Percentiles rank a stretch among this genome's conserved stretches.
These are phyloP conservation scores for Pinctada fucata DNA, from an alignment of 2,888 invertebrate species.

Conservation along the genomic window DNA sequence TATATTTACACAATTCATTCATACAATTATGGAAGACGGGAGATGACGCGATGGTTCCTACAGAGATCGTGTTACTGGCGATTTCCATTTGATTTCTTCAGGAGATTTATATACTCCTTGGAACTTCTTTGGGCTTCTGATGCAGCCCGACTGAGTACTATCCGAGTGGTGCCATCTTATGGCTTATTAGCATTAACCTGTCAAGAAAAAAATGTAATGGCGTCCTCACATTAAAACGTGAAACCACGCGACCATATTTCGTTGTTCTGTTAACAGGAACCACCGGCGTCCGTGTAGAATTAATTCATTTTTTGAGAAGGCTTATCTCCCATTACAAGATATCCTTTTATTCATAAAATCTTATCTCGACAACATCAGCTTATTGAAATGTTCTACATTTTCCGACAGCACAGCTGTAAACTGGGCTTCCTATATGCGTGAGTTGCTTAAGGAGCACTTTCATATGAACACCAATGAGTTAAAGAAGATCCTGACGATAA, in stretches of 20 bases:
- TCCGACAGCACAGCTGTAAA: constrained; percentile 1
- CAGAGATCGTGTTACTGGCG: neutral
- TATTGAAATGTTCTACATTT: neutral
- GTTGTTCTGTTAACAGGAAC: neutral
- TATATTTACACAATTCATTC: no score
- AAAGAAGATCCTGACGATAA: no score
- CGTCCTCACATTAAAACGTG: neutral
- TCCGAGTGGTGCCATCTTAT: constrained; percentile 4
- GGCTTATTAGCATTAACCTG: no score
- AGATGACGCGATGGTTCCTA: neutral
- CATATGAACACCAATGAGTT: neutral
- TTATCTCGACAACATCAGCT: neutral
- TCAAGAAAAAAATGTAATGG: neutral
- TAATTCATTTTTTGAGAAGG: constrained; percentile 4
- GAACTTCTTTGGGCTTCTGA: constrained; percentile 6
- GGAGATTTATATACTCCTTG: constrained; percentile 13
- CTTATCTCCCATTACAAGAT: neutral
- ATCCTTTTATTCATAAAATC: constrained; percentile 1
- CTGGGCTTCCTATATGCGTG: neutral
- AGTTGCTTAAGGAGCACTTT: neutral
- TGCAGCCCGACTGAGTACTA: neutral
- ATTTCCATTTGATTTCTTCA: neutral
- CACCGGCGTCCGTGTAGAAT: constrained; percentile 4
- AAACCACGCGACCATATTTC: neutral
- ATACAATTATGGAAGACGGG: neutral